Evolutionary conservation across 1,140 invertebrate species (phyloP).

Genomic region (Drosophila melanica): DNA sequence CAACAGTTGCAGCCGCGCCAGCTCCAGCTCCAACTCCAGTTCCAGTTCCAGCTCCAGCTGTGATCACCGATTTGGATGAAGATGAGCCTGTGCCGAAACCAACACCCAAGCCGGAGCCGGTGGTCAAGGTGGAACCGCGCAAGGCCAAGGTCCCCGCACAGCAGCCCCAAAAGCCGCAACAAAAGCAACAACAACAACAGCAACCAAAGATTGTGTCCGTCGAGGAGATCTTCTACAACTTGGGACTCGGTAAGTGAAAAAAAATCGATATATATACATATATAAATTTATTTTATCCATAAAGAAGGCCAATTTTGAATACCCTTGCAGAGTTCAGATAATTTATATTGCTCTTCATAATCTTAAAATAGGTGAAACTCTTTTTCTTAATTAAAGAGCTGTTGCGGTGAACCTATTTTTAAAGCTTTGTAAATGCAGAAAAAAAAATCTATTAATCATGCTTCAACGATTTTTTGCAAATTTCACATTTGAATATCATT

Average conservation of each 20-base stretch:
- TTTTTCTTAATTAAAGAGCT: too few relatives aligned
- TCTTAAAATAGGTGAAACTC: too few relatives aligned
- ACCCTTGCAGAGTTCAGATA: slow-evolving; percentile 1
- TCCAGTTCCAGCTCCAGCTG: slow-evolving; percentile 30
- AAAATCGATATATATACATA: too few relatives aligned
- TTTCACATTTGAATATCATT: not conserved
- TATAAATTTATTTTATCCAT: not conserved
- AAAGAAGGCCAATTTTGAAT: slow-evolving; percentile 1
- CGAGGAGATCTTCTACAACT: slow-evolving; percentile 82
- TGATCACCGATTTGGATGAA: slow-evolving; percentile 75
- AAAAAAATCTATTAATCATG: too few relatives aligned
- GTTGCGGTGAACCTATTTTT: too few relatives aligned
- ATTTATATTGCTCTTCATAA: too few relatives aligned
- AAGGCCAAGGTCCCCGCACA: slow-evolving; percentile 20
- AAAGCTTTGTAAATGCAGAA: too few relatives aligned
- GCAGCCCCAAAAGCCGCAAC: slow-evolving; percentile 5
- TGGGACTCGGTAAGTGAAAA: slow-evolving; percentile 75
- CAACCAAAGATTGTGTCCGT: slow-evolving; percentile 81
- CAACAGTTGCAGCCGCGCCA: slow-evolving; percentile 9
- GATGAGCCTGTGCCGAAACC: slow-evolving; percentile 55
- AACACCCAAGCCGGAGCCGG: slow-evolving; percentile 42
- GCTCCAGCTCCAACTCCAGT: slow-evolving; percentile 37
- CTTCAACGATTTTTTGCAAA: too few relatives aligned
- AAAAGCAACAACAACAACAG: slow-evolving; percentile 32
- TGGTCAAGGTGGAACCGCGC: slow-evolving; percentile 24